Conservation (phyloP, 2,888 invertebrate genomes). For the Sialis lutaria region DNA sequence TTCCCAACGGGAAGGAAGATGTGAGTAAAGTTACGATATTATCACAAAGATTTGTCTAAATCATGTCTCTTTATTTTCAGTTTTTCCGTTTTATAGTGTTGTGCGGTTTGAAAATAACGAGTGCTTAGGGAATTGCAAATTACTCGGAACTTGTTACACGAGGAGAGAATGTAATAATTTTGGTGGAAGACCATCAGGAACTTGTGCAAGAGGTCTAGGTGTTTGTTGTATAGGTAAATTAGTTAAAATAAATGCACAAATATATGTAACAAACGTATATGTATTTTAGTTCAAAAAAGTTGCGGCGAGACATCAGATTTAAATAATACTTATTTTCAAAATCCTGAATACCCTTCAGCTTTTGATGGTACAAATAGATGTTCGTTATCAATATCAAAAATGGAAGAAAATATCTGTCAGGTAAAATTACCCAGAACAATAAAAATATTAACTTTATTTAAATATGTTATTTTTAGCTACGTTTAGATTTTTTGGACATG, state of each 20-base stretch:
- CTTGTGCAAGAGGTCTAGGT: constrained; percentile 54
- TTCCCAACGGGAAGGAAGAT: background rate
- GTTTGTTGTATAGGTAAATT: constrained; percentile 65
- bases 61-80: background rate
- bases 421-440: constrained; percentile 21
- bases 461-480: constrained; percentile 36
- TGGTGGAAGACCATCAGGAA: constrained; percentile 53
- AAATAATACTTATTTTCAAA: constrained; percentile 74
- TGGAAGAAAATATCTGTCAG: constrained; percentile 51
- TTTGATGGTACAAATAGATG: constrained; percentile 53
- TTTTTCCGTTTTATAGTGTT: constrained; percentile 24
- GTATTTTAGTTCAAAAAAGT: constrained; percentile 43
- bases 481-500: constrained; percentile 60
- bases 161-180: constrained; percentile 52
- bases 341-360: constrained; percentile 55
- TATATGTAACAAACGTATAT: background rate
- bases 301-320: constrained; percentile 53
- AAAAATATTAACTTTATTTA: background rate
- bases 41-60: no score
- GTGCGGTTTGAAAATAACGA: constrained; percentile 60
- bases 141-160: constrained; percentile 64
- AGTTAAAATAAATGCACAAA: background rate
- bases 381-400: constrained; percentile 49
- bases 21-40: background rate
- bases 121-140: constrained; percentile 43